phyloP scores from a whole-genome alignment of 2,113 vertebrate genomes.

The Corythornis cristatus region DNA sequence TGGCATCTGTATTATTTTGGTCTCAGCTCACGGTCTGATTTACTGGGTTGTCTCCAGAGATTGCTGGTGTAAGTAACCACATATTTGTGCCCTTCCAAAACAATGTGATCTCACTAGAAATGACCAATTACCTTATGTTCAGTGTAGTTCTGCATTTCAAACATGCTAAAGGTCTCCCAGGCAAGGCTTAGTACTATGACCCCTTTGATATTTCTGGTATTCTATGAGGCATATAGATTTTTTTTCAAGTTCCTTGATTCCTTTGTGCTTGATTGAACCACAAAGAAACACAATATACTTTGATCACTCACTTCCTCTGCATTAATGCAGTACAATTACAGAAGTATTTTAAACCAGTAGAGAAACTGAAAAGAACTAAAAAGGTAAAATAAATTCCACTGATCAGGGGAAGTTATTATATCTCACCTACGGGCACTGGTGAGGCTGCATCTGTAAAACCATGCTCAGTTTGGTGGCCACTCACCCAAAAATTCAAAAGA shows the following conservation, averaged over 20 bases:
- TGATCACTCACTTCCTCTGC: not conserved
- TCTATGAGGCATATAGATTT: not conserved
- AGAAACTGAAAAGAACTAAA: not conserved
- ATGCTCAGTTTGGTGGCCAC: not conserved
- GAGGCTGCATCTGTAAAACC: not conserved
- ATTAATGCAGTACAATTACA: not conserved
- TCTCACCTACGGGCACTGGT: not conserved
- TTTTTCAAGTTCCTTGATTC: not conserved
- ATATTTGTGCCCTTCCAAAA: not conserved
- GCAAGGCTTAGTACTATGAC: not conserved
- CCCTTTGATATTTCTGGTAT: not conserved
- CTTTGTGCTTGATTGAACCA: not conserved
- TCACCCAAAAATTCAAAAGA: not conserved
- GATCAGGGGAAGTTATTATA: not conserved
- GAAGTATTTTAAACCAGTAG: not conserved
- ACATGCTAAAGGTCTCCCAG: not conserved
- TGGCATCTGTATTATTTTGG: not conserved
- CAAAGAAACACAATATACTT: not conserved
- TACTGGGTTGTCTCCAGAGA: not conserved
- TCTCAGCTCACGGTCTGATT: not conserved
- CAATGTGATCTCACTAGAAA: not conserved
- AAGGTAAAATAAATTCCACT: not conserved
- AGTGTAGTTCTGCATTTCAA: not conserved
- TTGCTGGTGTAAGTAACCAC: not conserved
- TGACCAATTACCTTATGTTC: not conserved